Evolutionary conservation across 2,113 vertebrate species (phyloP), one percentile per base, ranked within the genome.

Genomic region (Oryzias woworae): DNA sequence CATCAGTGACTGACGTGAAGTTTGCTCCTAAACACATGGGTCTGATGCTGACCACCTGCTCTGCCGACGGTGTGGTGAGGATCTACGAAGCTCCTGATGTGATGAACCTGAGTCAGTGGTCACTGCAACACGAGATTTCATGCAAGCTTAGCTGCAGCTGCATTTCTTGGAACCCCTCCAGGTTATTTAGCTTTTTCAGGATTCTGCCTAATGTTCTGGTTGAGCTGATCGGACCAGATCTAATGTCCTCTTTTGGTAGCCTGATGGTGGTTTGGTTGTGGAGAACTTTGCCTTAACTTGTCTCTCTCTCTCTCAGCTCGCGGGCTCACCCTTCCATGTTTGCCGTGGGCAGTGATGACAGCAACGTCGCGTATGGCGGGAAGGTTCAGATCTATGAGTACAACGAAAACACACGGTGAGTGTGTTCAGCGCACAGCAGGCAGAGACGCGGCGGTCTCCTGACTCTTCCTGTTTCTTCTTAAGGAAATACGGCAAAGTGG

Each of bases 41-140:
- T 53, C 92, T 99, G 62, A 97, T 99, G 94, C 84, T 99, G 89
- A 95, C 97, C 73, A 96, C 96, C 23, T 99, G 96, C 81, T 98
- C 96, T 28, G 96, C 96, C 15, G 96, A 99, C 57, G 96, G 96
- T 0, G 94, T 98, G 67, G 96, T 98, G 75, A 93, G 97, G 76
- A 94, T 99, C 81, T 98, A 99, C 1, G 97, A 99, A 83, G 97
- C 96, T 10, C 97, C 97, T 2, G 96, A 98, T 53, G 95, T 98
- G 69, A 99, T 99, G 97, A 98, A 99, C 84, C 92, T 98, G 58
- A 99, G 96, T 80, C 97, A 99, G 87, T 99, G 97, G 96, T 99
- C 95, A 7, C 89, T 98, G 58, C 96, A 98, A 87, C 97, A 98
- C 23, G 96, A 99, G 89, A 96, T 99, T 78, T 98, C 97, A 0